Evolutionary conservation across 2,113 vertebrate species (phyloP), one percentile per base, ranked within the genome.

Genomic region (Chiloscyllium plagiosum): DNA sequence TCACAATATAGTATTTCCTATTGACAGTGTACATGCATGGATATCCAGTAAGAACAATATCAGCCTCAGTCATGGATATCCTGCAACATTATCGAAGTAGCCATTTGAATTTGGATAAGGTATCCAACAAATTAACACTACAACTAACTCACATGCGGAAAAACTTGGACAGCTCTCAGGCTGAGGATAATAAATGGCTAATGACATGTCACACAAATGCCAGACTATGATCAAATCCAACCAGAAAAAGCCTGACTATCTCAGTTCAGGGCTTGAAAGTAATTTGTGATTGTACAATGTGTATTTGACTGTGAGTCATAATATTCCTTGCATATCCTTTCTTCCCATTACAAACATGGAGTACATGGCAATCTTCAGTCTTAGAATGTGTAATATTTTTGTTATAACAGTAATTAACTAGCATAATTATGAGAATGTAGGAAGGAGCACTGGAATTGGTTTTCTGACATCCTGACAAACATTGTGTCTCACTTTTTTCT

Each of bases 241-340:
- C 29, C 2, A 33, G 72, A 76, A 26, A 72, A 26, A 26, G 29
- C 33, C 72, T 76, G 33, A 76, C 29, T 1, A 76, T 26, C 70
- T 76, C 29, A 6, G 72, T 24, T 93, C 89, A 66, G 61, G 89
- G 61, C 56, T 93, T 93, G 89, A 66, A 61, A 93, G 89, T 93
- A 93, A 37, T 93, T 93, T 93, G 61, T 65, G n/a, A 93, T 66
- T 66, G 33, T 15, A 66, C 29, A 66, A 93, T 66, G 61, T 93
- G 89, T 42, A 93, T 66, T n/a, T 93, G 66, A 93, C 37, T 93
- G 89, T 68, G 89, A 93, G 66, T 93, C 61, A 66, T 92, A 92
- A 92, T 92, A 61, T 65, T 61, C 56, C 89, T 93, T 19, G 15
- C 33, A 93, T 19, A 93, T 93, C 56, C 89, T 93, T 66, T 93